phyloP scores from a whole-genome alignment of 2,888 invertebrate genomes.

The Venustoraphidia nigricollis region DNA sequence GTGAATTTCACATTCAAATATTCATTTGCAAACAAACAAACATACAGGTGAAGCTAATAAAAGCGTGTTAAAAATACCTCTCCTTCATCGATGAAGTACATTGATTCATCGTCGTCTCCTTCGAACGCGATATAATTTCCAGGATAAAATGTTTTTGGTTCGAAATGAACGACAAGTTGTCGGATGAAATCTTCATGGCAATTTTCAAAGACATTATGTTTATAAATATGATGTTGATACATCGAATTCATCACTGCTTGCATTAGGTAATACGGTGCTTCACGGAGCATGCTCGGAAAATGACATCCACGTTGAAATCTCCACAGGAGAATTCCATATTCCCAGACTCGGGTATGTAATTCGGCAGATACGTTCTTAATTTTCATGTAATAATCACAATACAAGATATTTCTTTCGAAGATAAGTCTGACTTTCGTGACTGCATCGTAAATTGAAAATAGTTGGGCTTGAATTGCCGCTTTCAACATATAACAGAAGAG shows the following conservation, averaged over 20 bases:
- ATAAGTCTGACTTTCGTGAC: too few species aligned
- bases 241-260: conserved; percentile 16
- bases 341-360: neutral
- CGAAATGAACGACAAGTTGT: conserved; percentile 14
- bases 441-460: too few species aligned
- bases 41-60: too few species aligned
- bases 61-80: conserved; percentile 9
- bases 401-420: too few species aligned
- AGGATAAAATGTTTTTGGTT: conserved; percentile 13
- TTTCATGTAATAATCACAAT: too few species aligned
- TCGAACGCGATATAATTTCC: conserved; percentile 15
- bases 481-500: too few species aligned
- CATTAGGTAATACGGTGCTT: conserved; percentile 16
- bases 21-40: too few species aligned
- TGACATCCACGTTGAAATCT: conserved; percentile 8
- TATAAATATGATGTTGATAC: conserved; percentile 15
- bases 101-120: conserved; percentile 16
- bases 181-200: conserved; percentile 16
- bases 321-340: conserved; percentile 11
- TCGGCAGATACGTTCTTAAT: too few species aligned
- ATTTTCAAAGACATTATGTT: conserved; percentile 12
- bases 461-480: too few species aligned
- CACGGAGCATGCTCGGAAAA: conserved; percentile 11
- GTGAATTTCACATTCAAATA: too few species aligned
- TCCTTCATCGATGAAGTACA: conserved; percentile 19